Conservation (phyloP, 2,113 vertebrate genomes). For the Emberiza fucata region DNA sequence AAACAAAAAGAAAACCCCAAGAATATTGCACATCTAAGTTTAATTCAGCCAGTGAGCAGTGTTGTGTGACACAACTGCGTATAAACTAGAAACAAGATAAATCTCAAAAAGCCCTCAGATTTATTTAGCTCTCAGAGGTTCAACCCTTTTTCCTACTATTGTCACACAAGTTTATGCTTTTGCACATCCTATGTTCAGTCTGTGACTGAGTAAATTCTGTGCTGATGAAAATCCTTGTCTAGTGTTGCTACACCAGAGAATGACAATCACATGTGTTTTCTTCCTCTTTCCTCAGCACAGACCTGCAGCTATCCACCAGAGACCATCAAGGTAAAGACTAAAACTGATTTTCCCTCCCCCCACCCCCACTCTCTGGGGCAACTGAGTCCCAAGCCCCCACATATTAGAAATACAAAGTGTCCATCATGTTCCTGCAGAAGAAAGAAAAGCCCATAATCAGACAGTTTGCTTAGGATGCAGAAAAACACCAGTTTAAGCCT, state of each 20-base stretch:
- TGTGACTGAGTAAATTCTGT: neutral
- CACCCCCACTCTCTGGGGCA: neutral
- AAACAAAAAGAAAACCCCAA: no score
- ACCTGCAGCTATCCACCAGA: neutral
- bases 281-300: conserved; percentile 8
- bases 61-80: accelerated
- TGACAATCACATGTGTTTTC: neutral
- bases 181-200: neutral
- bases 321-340: neutral
- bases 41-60: neutral
- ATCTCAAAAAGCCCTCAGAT: neutral
- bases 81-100: neutral
- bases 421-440: accelerated
- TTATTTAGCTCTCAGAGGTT: neutral
- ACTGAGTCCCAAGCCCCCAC: neutral
- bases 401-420: neutral
- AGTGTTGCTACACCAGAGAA: neutral
- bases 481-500: neutral
- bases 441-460: neutral
- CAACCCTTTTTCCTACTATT: neutral
- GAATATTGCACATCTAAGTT: neutral
- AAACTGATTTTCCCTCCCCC: neutral
- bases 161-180: neutral
- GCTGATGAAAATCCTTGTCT: neutral
- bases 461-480: neutral